Percentiles rank a stretch among this genome's conserved stretches.
Conservation (phyloP, 2,113 vertebrate species). For the Notothenia coriiceps region DNA sequence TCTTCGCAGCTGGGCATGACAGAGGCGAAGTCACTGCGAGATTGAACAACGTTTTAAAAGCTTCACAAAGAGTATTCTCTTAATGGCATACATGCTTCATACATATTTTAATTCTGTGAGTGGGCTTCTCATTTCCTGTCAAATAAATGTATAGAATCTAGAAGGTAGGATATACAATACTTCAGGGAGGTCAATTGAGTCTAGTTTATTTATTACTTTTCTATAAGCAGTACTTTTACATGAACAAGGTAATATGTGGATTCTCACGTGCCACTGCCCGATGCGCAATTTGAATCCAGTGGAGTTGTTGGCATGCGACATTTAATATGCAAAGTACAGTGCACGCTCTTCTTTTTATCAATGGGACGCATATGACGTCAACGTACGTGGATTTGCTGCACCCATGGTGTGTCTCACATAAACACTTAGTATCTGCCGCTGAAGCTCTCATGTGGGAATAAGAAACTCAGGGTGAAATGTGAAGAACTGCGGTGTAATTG, state of each 20-base stretch:
- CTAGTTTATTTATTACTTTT: background rate
- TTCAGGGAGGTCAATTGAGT: constrained; percentile 29
- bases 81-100: constrained; percentile 6
- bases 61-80: constrained; percentile 6
- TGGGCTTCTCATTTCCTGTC: constrained; percentile 31
- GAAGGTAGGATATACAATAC: constrained; percentile 1
- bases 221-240: background rate
- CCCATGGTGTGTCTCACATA: background rate
- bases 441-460: constrained; percentile 2
- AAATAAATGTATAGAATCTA: constrained; percentile 32
- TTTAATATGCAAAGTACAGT: background rate
- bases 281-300: background rate
- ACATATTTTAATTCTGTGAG: constrained; percentile 41
- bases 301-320: background rate
- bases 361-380: background rate
- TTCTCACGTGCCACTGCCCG: constrained; percentile 8
- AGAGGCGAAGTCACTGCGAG: constrained; percentile 12
- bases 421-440: constrained; percentile 6
- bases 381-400: background rate
- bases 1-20: constrained; percentile 4
- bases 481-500: constrained; percentile 3
- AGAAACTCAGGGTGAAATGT: background rate
- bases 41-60: background rate
- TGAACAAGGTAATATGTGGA: constrained; percentile 4
- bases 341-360: too few relatives aligned